These are phyloP conservation scores for Menura novaehollandiae DNA, from an alignment of 2,113 vertebrate species.

Conservation along the genomic window DNA sequence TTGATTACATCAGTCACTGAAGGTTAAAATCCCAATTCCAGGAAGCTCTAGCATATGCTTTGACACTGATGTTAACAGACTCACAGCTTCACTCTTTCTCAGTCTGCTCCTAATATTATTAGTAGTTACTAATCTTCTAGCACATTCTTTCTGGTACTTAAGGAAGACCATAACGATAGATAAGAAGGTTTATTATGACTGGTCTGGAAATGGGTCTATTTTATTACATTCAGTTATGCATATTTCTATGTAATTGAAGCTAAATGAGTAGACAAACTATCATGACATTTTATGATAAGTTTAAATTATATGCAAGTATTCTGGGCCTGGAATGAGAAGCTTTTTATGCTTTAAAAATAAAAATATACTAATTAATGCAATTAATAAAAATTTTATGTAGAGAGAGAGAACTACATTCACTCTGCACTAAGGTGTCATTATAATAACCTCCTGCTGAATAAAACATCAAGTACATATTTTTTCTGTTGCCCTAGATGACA, in stretches of 20 bases:
- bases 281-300: background rate
- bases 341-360: constrained; percentile 31
- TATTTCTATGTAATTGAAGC: constrained; percentile 3
- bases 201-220: background rate
- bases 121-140: background rate
- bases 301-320: background rate
- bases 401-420: background rate
- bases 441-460: constrained; percentile 39
- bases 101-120: background rate
- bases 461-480: constrained; percentile 31
- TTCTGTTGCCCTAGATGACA: constrained; percentile 1
- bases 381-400: constrained; percentile 26
- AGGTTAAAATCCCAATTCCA: background rate
- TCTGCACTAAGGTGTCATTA: background rate
- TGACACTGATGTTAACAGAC: background rate
- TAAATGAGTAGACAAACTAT: background rate
- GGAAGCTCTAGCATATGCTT: background rate
- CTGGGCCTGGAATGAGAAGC: background rate
- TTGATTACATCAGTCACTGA: background rate
- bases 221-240: background rate
- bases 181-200: background rate
- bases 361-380: constrained; percentile 41
- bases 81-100: background rate
- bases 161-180: background rate
- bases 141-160: background rate